Evolutionary conservation across 2,113 vertebrate genomes (phyloP).

Genomic region (Panthera tigris): DNA sequence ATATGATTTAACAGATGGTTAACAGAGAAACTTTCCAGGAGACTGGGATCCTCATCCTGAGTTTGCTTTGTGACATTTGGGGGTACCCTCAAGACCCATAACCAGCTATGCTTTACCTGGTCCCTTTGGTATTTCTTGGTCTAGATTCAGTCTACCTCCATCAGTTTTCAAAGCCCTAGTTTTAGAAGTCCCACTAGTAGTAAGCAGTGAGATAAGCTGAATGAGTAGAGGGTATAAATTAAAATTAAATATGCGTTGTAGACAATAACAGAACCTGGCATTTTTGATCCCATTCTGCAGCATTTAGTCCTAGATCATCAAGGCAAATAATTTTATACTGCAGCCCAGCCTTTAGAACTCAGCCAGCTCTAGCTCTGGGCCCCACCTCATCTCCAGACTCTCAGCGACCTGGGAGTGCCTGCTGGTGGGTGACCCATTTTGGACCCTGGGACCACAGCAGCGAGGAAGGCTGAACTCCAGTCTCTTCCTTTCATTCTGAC

Average conservation of each 20-base stretch:
- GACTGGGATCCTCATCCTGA: not conserved
- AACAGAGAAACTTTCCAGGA: not conserved
- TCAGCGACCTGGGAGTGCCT: not conserved
- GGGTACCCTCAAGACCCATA: not conserved
- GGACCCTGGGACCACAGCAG: not conserved
- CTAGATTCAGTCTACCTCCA: not conserved
- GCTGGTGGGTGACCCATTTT: no score
- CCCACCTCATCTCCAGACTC: no score
- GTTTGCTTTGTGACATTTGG: not conserved
- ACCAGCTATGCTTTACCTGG: not conserved
- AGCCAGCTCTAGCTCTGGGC: fast-evolving
- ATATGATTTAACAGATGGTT: not conserved
- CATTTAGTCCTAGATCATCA: not conserved
- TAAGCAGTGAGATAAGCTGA: not conserved
- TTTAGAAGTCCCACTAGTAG: not conserved
- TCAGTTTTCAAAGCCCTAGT: not conserved
- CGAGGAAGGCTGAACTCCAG: not conserved
- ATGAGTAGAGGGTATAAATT: not conserved
- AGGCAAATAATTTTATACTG: not conserved
- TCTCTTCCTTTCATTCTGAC: not conserved
- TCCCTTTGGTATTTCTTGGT: not conserved
- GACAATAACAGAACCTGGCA: not conserved
- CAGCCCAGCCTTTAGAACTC: not conserved
- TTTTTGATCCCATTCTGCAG: not conserved
- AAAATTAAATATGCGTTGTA: not conserved